Evolutionary conservation across 2,888 invertebrate species (phyloP).

Genomic region (Stictocephala bisonia): DNA sequence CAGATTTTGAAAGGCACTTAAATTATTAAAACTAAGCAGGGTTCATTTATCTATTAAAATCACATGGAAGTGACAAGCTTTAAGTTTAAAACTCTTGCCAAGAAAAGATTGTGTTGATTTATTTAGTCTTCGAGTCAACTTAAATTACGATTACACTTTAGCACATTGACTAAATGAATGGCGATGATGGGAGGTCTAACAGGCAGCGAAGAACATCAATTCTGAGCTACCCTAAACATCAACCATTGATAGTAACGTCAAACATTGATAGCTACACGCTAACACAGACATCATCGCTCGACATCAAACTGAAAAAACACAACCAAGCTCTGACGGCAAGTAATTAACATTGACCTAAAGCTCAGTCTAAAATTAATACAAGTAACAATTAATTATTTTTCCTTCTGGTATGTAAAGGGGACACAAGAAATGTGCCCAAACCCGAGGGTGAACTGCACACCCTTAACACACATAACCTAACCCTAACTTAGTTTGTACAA

Average conservation of each 20-base stretch:
- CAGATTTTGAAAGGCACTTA: slow-evolving; percentile 34
- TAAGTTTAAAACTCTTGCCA: too few relatives aligned
- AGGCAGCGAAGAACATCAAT: slow-evolving; percentile 23
- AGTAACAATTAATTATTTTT: neutral
- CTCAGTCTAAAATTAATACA: slow-evolving; percentile 40
- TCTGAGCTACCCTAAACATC: slow-evolving; percentile 40
- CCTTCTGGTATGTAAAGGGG: slow-evolving; percentile 13
- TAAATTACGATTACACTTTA: slow-evolving; percentile 18
- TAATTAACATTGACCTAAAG: slow-evolving; percentile 39
- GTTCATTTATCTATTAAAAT: neutral
- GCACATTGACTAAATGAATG: slow-evolving; percentile 4
- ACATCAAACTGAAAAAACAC: slow-evolving; percentile 40
- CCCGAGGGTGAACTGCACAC: neutral
- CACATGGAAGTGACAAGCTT: neutral
- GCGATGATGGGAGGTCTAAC: neutral
- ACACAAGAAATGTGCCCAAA: neutral
- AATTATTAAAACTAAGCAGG: slow-evolving; percentile 30
- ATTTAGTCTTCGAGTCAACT: too few relatives aligned
- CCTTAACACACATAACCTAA: slow-evolving; percentile 30
- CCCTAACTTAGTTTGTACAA: slow-evolving; percentile 50
- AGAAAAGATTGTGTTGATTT: neutral
- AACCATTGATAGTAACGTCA: slow-evolving; percentile 38
- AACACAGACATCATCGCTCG: slow-evolving; percentile 27
- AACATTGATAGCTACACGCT: slow-evolving; percentile 43
- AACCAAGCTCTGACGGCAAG: slow-evolving; percentile 32